Conservation (phyloP, 2,113 vertebrate genomes). For the Callopanchax toddi region DNA sequence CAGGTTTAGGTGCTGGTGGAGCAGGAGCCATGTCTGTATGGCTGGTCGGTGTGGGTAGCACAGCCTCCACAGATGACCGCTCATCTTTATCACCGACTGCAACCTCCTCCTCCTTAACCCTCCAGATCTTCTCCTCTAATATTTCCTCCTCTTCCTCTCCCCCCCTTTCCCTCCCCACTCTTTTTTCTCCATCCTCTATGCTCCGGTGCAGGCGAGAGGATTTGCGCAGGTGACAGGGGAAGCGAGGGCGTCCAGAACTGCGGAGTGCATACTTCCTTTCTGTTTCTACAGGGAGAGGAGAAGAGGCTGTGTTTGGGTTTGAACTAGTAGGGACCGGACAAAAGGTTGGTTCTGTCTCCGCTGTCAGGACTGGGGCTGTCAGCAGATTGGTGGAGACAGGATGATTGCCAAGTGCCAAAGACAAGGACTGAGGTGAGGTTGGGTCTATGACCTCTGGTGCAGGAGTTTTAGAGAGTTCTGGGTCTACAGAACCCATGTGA, state of each 20-base stretch:
- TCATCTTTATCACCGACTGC: conserved; percentile 49
- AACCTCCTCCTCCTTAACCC: conserved; percentile 65
- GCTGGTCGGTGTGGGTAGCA: conserved; percentile 38
- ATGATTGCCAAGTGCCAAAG: conserved; percentile 64
- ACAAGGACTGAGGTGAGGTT: conserved; percentile 61
- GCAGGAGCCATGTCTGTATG: conserved; percentile 55
- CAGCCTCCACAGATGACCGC: conserved; percentile 40
- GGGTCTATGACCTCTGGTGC: conserved; percentile 63
- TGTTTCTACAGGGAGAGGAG: conserved; percentile 68
- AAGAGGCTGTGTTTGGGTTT: conserved; percentile 46
- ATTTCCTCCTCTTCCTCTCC: conserved; percentile 57
- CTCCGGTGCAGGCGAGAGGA: conserved; percentile 80
- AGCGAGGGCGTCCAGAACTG: conserved; percentile 93
- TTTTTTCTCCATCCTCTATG: conserved; percentile 66
- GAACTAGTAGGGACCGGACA: conserved; percentile 49
- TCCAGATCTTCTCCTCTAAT: conserved; percentile 67
- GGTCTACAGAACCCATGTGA: conserved; percentile 44
- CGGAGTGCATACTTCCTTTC: conserved; percentile 92
- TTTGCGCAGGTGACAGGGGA: conserved; percentile 90
- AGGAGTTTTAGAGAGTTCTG: conserved; percentile 55
- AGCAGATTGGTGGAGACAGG: conserved; percentile 59
- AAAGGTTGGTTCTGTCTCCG: conserved; percentile 57
- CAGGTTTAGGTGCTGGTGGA: conserved; percentile 59
- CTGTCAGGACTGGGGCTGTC: conserved; percentile 53
- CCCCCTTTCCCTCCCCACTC: conserved; percentile 45